Evolutionary conservation across 2,888 invertebrate genomes (phyloP), one percentile per base, ranked within the genome.

Genomic region (Drosophila kambysellisi): DNA sequence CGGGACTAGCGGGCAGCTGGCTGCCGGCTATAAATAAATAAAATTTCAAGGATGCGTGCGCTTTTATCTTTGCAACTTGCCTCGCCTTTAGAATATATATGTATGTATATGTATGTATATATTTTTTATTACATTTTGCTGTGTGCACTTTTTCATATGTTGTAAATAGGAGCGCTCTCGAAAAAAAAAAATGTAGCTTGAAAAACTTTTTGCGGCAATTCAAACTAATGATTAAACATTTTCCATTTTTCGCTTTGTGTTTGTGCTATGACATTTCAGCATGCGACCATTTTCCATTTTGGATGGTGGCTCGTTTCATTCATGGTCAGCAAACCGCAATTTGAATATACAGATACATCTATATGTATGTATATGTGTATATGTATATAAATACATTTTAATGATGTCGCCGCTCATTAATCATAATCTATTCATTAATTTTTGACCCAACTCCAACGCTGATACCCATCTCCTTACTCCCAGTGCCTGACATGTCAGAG

Each of bases 41-140:
- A 89, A 88, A 88, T 89, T 88, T 89, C 88, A 88, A 88, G 87
- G 87, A 89, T 87, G 88, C 87, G 87, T 88, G 87, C 89, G 87
- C 85, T 85, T 85, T 85, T 85, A 88, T 85, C 89, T 85, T 79
- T 62, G 62, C 88, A 81, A 88, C 86, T 84, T 83, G 74, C 79
- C 70, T 88, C 73, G 78, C 82, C 80, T 70, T 70, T 61, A 56
- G 64, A 64, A 67, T 57, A 30, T 53, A 20, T 52, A 46, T 20
- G 5, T 51, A 7, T 52, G 2, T 52, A 7, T 32, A 30, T 30
- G 7, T 2, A 51, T 32, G 6, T 41, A 41, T 11, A 41, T 50
- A 4, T 29, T 71, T 76, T 83, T 72, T 86, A 72, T 87, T 85
- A 76, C 80, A 69, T 71, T 80, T 60, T 71, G 64, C 64, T 71